Conservation (phyloP, 2,113 vertebrate genomes). For the Antigone vipio region DNA sequence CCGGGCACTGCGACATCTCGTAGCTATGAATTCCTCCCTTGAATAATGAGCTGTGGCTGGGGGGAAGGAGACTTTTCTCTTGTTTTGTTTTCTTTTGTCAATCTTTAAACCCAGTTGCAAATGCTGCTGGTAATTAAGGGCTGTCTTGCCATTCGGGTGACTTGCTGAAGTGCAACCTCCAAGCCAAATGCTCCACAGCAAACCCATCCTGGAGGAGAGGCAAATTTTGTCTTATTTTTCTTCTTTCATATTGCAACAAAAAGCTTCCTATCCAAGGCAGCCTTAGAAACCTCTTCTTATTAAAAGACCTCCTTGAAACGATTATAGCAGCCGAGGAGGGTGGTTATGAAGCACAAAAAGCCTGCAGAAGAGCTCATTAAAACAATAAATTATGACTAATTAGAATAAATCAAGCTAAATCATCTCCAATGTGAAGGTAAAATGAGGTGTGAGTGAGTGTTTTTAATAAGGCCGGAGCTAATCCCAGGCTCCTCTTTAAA, state of each 20-base stretch:
- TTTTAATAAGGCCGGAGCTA: constrained; percentile 46
- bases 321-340: not conserved
- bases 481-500: not conserved
- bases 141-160: not conserved
- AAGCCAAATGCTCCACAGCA: not conserved
- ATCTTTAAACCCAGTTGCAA: not conserved
- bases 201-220: not conserved
- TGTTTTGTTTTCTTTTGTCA: not conserved
- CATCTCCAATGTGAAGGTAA: constrained; percentile 44
- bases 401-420: constrained; percentile 65
- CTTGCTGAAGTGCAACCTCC: not conserved
- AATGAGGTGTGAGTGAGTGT: constrained; percentile 29
- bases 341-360: constrained; percentile 42
- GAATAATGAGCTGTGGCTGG: not conserved
- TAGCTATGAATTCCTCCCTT: not conserved
- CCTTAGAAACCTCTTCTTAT: constrained; percentile 6
- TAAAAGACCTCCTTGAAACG: constrained; percentile 2
- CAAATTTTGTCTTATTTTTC: not conserved
- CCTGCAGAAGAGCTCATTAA: constrained; percentile 68
- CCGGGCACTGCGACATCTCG: not conserved
- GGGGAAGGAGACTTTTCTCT: not conserved
- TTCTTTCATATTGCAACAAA: not conserved
- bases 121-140: not conserved
- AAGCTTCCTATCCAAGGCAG: not conserved
- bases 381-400: constrained; percentile 65